Conservation (phyloP, 2,888 invertebrate genomes). For the Nomada flava region DNA sequence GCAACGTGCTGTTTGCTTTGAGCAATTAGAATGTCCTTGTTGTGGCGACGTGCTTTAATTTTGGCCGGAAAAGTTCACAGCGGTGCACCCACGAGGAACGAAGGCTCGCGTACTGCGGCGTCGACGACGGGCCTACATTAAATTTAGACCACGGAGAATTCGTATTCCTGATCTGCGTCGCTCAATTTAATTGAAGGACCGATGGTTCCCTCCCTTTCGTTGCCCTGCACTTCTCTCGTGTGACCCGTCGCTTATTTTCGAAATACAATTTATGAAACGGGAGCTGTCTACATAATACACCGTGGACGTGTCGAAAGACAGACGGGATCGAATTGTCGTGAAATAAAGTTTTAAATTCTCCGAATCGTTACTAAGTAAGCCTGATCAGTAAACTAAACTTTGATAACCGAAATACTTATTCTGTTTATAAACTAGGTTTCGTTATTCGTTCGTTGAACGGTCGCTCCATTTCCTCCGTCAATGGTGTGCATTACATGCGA, state of each 20-base stretch:
- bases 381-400: no score
- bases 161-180: constrained; percentile 67
- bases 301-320: not conserved
- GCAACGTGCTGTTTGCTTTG: not conserved
- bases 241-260: constrained; percentile 32
- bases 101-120: not conserved
- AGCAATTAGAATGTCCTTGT: constrained; percentile 7
- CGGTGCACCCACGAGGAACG: constrained; percentile 21
- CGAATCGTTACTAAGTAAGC: not conserved
- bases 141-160: constrained; percentile 66
- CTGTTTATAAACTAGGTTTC: no score
- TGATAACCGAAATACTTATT: no score
- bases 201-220: constrained; percentile 8
- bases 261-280: not conserved
- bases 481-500: no score
- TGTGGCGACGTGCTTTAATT: constrained; percentile 16
- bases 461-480: no score
- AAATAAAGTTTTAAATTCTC: no score
- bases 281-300: not conserved
- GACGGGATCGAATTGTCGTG: not conserved
- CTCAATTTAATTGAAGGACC: constrained; percentile 65
- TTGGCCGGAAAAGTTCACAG: constrained; percentile 18
- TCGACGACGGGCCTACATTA: constrained; percentile 43
- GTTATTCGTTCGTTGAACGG: no score
- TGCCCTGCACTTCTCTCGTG: not conserved